Conservation (phyloP, 2,888 invertebrate genomes). For the Steinernema scapterisci region DNA sequence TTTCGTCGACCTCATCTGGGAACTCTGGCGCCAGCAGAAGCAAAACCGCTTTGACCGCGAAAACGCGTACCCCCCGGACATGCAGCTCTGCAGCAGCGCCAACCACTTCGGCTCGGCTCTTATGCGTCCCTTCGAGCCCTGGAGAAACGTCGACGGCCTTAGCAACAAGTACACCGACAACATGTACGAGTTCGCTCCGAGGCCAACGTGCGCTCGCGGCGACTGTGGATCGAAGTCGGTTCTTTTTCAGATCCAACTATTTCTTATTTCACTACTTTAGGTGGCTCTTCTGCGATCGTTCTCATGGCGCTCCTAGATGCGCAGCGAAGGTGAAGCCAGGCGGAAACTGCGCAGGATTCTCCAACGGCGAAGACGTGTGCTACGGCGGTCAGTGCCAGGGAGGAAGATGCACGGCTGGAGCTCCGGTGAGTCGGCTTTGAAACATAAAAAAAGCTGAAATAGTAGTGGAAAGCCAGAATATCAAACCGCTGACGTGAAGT, state of each 20-base stretch:
- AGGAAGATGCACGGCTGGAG: slow-evolving; percentile 52
- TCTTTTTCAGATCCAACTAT: neutral
- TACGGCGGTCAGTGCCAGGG: slow-evolving; percentile 55
- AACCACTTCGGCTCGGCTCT: slow-evolving; percentile 51
- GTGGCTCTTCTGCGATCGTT: slow-evolving; percentile 62
- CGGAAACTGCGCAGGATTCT: slow-evolving; percentile 57
- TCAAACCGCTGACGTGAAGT: too few species aligned
- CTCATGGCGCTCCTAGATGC: slow-evolving; percentile 54
- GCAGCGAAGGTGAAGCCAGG: slow-evolving; percentile 57
- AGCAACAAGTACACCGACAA: slow-evolving; percentile 61
- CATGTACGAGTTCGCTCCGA: slow-evolving; percentile 55
- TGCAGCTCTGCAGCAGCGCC: slow-evolving; percentile 46
- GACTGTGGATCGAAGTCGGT: slow-evolving; percentile 38
- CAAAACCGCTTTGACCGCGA: slow-evolving; percentile 53
- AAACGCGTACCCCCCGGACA: slow-evolving; percentile 52
- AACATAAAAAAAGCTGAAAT: too few species aligned
- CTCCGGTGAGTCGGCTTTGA: neutral
- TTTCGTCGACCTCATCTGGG: slow-evolving; percentile 68
- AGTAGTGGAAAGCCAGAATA: too few species aligned
- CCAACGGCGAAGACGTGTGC: slow-evolving; percentile 52
- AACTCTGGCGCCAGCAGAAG: slow-evolving; percentile 56
- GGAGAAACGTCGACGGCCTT: slow-evolving; percentile 59
- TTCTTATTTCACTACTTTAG: slow-evolving; percentile 36
- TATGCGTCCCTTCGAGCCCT: slow-evolving; percentile 57
- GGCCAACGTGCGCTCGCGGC: slow-evolving; percentile 53